Base-by-base conservation (phyloP, 2,113 vertebrate genomes). In the Polypterus senegalus region DNA sequence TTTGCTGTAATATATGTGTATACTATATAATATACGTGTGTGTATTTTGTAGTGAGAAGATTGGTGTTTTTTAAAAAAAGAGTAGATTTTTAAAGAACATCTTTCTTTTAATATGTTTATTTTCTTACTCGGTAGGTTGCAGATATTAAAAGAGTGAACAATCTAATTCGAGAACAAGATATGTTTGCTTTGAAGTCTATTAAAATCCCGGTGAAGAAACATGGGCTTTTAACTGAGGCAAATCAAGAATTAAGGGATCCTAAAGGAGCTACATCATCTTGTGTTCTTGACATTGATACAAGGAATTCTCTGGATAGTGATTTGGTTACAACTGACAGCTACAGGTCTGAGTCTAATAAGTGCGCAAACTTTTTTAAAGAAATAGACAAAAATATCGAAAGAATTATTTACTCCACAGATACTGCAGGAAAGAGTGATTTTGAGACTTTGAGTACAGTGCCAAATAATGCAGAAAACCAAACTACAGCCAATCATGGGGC, bases 161-260 rank as follows among this genome's bases (percentile, higher is more conserved):
- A 92, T 78, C 89, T 98, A 11, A 87, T 98, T 61, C 77, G 84
- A 62, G 95, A 97, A 62, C 94, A 97, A 77, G 95, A 97, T 75
- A 67, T 97, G 44, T 97, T 90, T 4, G 93, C 91, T 1, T 74
- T 97, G 54, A 94, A 92, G 74, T 89, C 79, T 1, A 87, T 97
- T 67, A 95, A 91, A 81, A 97, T 97, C 77, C 95, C 95, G 0
- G 87, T 97, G 70, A 89, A 81, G 76, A 81, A 78, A 52, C 86
- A 94, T 4, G 80, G 92, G 49, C 67, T 97, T 61, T 71, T 97
- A 56, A 92, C 84, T 0, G 93, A 97, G 77, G 64, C 54, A 0
- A 54, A 59, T 5, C 9, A 66, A 2, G 79, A 83, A 1, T 69
- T 70, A 1, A 68, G 61, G 48, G 70, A 74, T 0, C 65, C 74